Evolutionary conservation across 1,140 invertebrate genomes (phyloP).

Genomic region (Drosophila navojoa): DNA sequence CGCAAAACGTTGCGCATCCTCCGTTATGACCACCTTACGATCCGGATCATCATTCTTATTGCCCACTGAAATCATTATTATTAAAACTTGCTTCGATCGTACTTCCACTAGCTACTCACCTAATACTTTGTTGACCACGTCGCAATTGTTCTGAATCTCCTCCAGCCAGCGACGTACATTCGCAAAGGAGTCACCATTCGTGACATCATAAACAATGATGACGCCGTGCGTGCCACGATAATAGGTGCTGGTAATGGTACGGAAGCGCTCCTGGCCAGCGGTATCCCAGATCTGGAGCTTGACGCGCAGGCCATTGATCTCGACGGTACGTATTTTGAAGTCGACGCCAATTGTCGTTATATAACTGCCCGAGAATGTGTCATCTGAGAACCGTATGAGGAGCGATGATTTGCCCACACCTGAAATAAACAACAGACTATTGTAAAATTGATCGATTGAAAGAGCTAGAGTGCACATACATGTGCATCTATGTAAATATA

Average conservation of each 20-base stretch:
- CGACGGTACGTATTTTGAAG: slow-evolving; percentile 99
- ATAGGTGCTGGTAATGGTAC: slow-evolving; percentile 88
- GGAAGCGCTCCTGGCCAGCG: slow-evolving; percentile 94
- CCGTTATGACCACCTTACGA: slow-evolving; percentile 97
- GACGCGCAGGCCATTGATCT: slow-evolving; percentile 96
- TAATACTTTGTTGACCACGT: slow-evolving; percentile 99
- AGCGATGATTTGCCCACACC: slow-evolving; percentile 99
- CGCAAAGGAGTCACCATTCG: slow-evolving; percentile 98
- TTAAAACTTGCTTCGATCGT: background rate
- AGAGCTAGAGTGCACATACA: background rate
- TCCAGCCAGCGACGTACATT: slow-evolving; percentile 99
- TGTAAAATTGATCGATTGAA: background rate
- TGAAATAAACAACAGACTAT: slow-evolving; percentile 85
- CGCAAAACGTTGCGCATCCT: slow-evolving; percentile 98
- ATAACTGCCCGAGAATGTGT: slow-evolving; percentile 98
- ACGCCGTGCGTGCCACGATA: slow-evolving; percentile 99
- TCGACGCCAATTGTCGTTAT: slow-evolving; percentile 99
- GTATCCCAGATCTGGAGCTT: slow-evolving; percentile 99
- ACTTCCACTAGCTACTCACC: slow-evolving; percentile 86
- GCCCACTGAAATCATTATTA: slow-evolving; percentile 90
- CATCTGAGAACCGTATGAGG: slow-evolving; percentile 98
- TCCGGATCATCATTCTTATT: slow-evolving; percentile 99
- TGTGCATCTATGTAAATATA: too few relatives aligned
- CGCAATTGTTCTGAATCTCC: slow-evolving; percentile 99
- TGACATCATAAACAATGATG: slow-evolving; percentile 99